Evolutionary conservation across 2,113 vertebrate genomes (phyloP).

Genomic region (Saccopteryx bilineata): DNA sequence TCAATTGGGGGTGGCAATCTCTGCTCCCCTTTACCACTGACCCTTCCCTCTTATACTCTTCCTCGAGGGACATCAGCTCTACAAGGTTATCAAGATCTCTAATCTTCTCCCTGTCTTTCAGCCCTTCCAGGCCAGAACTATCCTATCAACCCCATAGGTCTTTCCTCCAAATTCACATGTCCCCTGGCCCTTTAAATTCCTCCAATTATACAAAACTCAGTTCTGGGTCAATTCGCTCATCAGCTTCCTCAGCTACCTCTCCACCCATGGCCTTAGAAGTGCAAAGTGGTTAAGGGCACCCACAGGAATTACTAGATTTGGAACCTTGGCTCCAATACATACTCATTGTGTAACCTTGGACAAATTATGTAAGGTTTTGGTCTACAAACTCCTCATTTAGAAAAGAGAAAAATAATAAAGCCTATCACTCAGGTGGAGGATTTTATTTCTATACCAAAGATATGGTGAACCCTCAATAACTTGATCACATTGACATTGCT

Average conservation of each 20-base stretch:
- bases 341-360: neutral
- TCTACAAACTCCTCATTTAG: neutral
- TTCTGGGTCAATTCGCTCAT: neutral
- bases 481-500: neutral
- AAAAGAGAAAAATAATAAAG: constrained; percentile 59
- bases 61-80: neutral
- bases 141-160: neutral
- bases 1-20: neutral
- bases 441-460: constrained; percentile 46
- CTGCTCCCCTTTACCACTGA: neutral
- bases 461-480: neutral
- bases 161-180: neutral
- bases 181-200: neutral
- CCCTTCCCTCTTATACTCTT: neutral
- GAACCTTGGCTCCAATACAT: neutral
- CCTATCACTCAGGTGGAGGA: neutral
- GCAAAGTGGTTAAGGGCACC: neutral
- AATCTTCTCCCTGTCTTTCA: neutral
- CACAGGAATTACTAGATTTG: neutral
- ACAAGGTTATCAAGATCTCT: neutral
- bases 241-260: neutral
- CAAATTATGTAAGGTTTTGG: neutral
- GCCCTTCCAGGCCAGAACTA: neutral
- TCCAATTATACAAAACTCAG: neutral
- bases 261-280: neutral